Evolutionary conservation across 2,113 vertebrate genomes (phyloP).

Genomic region (Caracal caracal): DNA sequence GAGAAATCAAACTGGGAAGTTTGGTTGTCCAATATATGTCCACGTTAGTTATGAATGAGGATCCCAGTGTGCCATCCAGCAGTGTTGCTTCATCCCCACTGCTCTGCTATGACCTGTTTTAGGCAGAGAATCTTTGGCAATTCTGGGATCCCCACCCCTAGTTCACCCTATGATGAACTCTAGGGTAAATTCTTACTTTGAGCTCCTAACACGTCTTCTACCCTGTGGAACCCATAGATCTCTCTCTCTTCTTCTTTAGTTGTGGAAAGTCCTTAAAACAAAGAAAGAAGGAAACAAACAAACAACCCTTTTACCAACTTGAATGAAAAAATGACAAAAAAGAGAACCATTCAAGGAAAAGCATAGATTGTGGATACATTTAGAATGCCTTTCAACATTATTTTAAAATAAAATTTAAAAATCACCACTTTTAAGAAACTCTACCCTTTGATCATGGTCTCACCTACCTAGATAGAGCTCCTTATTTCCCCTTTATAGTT

Average conservation of each 20-base stretch:
- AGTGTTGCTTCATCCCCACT: neutral
- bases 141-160: neutral
- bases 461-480: rapidly evolving
- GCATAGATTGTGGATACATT: neutral
- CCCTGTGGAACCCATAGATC: neutral
- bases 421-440: neutral
- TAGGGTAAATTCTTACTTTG: neutral
- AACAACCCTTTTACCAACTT: neutral
- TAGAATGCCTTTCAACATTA: neutral
- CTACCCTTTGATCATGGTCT: neutral
- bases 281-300: neutral
- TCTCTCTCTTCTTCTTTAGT: neutral
- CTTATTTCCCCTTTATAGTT: neutral
- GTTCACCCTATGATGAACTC: neutral
- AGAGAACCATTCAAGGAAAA: neutral
- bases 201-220: neutral
- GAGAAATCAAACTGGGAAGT: neutral
- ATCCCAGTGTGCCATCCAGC: neutral
- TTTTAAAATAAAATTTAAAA: neutral
- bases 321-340: neutral
- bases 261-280: neutral
- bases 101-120: neutral
- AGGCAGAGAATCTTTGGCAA: neutral
- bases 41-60: rapidly evolving
- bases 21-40: neutral